A percentile compares a stretch with the other conserved stretches of the same genome.
Evolutionary conservation across 1,140 invertebrate genomes (phyloP).

Genomic region (Euwallacea similis): DNA sequence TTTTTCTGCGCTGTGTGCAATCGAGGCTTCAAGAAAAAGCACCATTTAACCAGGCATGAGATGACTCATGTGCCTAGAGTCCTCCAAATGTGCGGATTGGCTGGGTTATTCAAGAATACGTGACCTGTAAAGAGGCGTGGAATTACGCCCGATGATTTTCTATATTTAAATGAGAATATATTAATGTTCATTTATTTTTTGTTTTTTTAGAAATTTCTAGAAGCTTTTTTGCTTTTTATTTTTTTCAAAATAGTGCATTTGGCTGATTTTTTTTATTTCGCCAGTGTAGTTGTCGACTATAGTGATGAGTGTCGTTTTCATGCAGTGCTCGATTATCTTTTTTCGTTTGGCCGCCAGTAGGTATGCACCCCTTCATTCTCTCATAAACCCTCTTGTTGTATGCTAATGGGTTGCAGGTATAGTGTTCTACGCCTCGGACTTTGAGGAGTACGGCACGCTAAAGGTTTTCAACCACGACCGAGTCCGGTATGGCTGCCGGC

Average conservation of each 20-base stretch:
- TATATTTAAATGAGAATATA: too few species aligned
- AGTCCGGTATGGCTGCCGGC: conserved; percentile 58
- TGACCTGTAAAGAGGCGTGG: too few species aligned
- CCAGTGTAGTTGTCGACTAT: not conserved
- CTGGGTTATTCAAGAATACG: too few species aligned
- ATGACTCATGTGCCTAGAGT: conserved; percentile 7
- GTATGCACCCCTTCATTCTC: not conserved
- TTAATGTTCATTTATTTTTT: too few species aligned
- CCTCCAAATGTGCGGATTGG: too few species aligned
- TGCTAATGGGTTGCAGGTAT: conserved; percentile 30
- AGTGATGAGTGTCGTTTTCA: not conserved
- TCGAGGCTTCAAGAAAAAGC: conserved; percentile 68
- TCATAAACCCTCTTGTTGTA: conserved; percentile 13
- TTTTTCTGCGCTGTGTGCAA: conserved; percentile 62
- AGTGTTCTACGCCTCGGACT: conserved; percentile 42
- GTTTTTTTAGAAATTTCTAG: not conserved
- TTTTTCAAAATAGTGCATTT: not conserved
- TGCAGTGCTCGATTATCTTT: too few species aligned
- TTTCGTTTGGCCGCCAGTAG: not conserved
- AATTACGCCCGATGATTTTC: too few species aligned
- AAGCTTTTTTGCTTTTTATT: conserved; percentile 9
- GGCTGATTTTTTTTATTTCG: not conserved
- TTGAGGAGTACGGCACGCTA: conserved; percentile 46
- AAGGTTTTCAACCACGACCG: conserved; percentile 45
- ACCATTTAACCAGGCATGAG: conserved; percentile 55